Evolutionary conservation across 2,888 invertebrate genomes (phyloP), one percentile per base, ranked within the genome.

Genomic region (Xestia c-nigrum): DNA sequence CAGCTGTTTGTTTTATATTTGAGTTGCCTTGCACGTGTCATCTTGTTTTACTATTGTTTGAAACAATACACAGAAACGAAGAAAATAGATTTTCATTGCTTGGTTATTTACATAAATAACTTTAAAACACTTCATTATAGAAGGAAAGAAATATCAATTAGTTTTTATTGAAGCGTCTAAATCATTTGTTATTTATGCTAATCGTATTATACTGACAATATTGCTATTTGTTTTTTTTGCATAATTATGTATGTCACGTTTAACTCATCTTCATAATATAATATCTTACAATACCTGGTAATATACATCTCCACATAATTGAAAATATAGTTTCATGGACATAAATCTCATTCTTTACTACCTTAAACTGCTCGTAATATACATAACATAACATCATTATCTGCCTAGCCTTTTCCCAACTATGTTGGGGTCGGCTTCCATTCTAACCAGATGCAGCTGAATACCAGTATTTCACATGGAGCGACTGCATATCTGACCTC

Each of bases 161-260:
- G 7, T 16, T 65, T 65, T 71, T 38, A 77, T 57, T 65, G 24
- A 43, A 52, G n/a, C 14, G 6, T 1, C 50, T 72, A 65, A 47
- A 46, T 57, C 10, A 43, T 21, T 40, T 46, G 19, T 52, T n/a
- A 14, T 64, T 80, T 57, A 68, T 80, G 63, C 16, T 57, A 74
- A 74, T 46, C 1, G 3, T 47, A 38, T 16, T 52, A 47, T n/a
- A 46, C 5, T 19, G 57, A 43, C 21, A 65, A 40, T 52, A 78
- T 47, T 46, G 14, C 4, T 21, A 19, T 19, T 52, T 21, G 7
- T 63, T 61, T 52, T 14, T n/a, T n/a, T 64, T 47, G 0, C 21
- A 19, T 1, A 7, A 9, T 40, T 14, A 31, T 16, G 57, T 59
- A 16, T 12, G 31, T 16, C 52, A 46, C n/a, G 52, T 24, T 46